A percentile compares a stretch with the other conserved stretches of the same genome.
Conservation (phyloP, 2,113 vertebrate species). For the Cyprinodon brontotheroides region DNA sequence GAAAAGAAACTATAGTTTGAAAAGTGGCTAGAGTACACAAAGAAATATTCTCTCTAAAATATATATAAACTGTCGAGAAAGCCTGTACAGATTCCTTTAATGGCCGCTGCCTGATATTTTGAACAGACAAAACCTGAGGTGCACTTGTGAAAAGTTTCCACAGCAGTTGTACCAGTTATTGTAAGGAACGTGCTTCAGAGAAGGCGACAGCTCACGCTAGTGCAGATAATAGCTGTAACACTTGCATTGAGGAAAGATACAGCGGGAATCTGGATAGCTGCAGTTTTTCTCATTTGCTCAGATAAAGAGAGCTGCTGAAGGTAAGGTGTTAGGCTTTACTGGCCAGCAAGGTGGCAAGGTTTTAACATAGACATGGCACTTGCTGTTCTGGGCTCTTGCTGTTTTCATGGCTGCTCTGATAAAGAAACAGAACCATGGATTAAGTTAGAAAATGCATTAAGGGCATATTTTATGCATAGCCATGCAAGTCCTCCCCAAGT, state of each 20-base stretch:
- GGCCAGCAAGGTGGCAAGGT: slow-evolving; percentile 5
- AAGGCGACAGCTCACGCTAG: background rate
- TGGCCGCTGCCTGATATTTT: background rate
- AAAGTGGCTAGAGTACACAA: background rate
- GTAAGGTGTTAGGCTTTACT: slow-evolving; percentile 11
- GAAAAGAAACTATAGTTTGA: slow-evolving; percentile 4
- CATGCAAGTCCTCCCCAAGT: slow-evolving; percentile 5
- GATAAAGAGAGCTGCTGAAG: slow-evolving; percentile 34
- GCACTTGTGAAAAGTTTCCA: slow-evolving; percentile 1
- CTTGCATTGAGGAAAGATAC: slow-evolving; percentile 2
- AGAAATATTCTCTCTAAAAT: background rate
- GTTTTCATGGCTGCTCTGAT: slow-evolving; percentile 25
- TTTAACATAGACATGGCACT: slow-evolving; percentile 30
- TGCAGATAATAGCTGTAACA: slow-evolving; percentile 27
- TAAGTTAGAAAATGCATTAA: slow-evolving; percentile 29
- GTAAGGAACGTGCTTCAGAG: slow-evolving; percentile 7
- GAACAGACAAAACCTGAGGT: background rate
- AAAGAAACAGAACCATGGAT: slow-evolving; percentile 27
- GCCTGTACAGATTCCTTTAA: background rate
- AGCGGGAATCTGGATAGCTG: slow-evolving; percentile 8
- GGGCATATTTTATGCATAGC: slow-evolving; percentile 51
- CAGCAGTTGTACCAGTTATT: background rate
- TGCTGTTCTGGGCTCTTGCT: slow-evolving; percentile 6
- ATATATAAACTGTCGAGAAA: slow-evolving; percentile 7
- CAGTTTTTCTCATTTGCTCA: slow-evolving; percentile 33